Evolutionary conservation across 1,140 invertebrate species (phyloP).

Genomic region (Plectrocnemia conspersa): DNA sequence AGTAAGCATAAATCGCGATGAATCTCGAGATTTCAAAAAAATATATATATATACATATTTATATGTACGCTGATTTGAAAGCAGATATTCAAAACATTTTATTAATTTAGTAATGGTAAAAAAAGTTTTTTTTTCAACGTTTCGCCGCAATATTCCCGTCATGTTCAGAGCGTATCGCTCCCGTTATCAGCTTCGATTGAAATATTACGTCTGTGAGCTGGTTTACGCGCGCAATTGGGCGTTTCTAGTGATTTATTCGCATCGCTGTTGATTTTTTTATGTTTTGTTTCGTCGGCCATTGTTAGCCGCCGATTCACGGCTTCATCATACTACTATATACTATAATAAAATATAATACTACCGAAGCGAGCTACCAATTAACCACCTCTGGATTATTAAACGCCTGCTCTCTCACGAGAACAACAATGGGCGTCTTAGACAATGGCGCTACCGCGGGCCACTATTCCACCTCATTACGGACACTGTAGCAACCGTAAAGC

Average conservation of each 20-base stretch:
- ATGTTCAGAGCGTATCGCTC: no score
- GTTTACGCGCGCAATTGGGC: constrained; percentile 4
- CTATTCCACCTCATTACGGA: constrained; percentile 21
- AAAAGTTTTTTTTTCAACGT: no score
- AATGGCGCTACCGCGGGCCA: constrained; percentile 20
- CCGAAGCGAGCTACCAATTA: constrained; percentile 26
- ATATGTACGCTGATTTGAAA: no score
- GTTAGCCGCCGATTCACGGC: constrained; percentile 1
- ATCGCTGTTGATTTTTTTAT: constrained; percentile 4
- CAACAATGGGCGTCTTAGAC: constrained; percentile 20
- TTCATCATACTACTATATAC: neutral
- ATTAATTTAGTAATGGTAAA: no score
- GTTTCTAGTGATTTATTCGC: no score
- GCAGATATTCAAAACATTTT: no score
- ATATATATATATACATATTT: no score
- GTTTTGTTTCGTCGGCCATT: constrained; percentile 10
- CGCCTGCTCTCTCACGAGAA: neutral
- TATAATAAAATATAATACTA: no score
- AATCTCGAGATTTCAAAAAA: no score
- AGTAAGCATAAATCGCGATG: no score
- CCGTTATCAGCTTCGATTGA: constrained; percentile 1
- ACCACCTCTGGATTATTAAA: constrained; percentile 20
- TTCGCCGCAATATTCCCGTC: no score
- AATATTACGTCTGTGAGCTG: neutral
- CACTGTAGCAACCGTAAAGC: neutral